Base-by-base conservation (phyloP, 2,797 vertebrate species). In the Chrysocyon brachyurus region DNA sequence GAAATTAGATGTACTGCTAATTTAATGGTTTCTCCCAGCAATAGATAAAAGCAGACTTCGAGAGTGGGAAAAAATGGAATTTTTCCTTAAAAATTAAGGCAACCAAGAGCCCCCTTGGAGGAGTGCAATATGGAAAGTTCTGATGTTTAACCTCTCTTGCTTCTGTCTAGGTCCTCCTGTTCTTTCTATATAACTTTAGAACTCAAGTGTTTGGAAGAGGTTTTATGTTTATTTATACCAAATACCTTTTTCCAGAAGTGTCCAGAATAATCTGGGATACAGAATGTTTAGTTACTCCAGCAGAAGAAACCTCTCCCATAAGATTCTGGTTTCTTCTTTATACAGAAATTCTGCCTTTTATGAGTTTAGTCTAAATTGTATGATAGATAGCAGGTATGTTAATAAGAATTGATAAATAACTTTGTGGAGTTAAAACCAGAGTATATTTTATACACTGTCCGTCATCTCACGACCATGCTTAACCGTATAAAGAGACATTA, bases 311-410 rank as follows among this genome's bases (percentile, higher is more conserved):
- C 7, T 88, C 64, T 85, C 40, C 64, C 84, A 1, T 85, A 68
- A 81, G 72, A 87, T n/a, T 75, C 21, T 77, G 21, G 14, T 87
- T 79, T 94, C 31, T 89, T 95, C 61, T 94, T 87, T 84, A 28
- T 19, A 26, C n/a, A 73, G 79, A 85, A 64, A 91, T 75, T 77
- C 87, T 97, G 0, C 24, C 54, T 90, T 94, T 95, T 78, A 12
- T 64, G 57, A 75, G 64, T 84, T 77, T 75, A 96, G 52, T 87
- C 22, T 88, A 61, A 87, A 66, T 82, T 92, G 16, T 49, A 11
- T 77, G 91, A 94, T 26, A 93, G 24, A 94, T 26, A 93, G 24
- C 31, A 93, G 59, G 36, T 92, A 85, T 91, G 40, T 89, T 93
- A 86, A 57, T 59, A 70, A 82, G 22, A 91, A 61, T 31, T 73